Percentiles rank a stretch among this genome's conserved stretches.
Conservation (phyloP, 2,888 invertebrate species). For the Nemurella pictetii region DNA sequence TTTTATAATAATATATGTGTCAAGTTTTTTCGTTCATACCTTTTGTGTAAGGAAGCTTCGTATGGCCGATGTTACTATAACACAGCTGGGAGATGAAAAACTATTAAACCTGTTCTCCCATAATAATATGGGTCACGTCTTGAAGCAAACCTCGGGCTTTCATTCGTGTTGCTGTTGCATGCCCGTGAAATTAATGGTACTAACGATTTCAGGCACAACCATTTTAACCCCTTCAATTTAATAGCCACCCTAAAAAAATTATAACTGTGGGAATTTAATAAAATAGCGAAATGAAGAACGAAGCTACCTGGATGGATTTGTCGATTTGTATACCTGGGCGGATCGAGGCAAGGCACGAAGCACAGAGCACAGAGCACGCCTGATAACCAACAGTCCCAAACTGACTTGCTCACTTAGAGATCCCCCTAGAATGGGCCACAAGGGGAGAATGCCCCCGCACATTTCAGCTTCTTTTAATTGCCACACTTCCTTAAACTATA, state of each 20-base stretch:
- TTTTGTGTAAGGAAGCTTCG: not conserved
- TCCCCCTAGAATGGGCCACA: not conserved
- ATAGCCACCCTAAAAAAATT: slow-evolving; percentile 16
- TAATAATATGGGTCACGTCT: not conserved
- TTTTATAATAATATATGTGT: not conserved
- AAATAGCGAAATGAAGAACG: slow-evolving; percentile 8
- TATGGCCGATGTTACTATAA: not conserved
- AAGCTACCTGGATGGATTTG: not conserved
- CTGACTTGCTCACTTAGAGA: not conserved
- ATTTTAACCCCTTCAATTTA: slow-evolving; percentile 12
- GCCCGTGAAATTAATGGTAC: not conserved
- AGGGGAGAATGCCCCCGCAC: not conserved
- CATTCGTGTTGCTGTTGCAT: not conserved
- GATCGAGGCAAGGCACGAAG: not conserved
- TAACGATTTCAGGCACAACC: not conserved
- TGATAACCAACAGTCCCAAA: not conserved
- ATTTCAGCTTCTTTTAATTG: not conserved
- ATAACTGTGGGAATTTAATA: slow-evolving; percentile 21
- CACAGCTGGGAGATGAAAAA: not conserved
- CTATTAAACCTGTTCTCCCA: not conserved
- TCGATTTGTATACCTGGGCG: slow-evolving; percentile 5
- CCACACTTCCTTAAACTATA: too few species aligned
- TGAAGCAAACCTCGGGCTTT: not conserved
- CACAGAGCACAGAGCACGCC: not conserved
- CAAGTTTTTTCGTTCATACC: not conserved